Base-by-base conservation (phyloP, 2,888 invertebrate genomes). In the Epirrhoe alternata region DNA sequence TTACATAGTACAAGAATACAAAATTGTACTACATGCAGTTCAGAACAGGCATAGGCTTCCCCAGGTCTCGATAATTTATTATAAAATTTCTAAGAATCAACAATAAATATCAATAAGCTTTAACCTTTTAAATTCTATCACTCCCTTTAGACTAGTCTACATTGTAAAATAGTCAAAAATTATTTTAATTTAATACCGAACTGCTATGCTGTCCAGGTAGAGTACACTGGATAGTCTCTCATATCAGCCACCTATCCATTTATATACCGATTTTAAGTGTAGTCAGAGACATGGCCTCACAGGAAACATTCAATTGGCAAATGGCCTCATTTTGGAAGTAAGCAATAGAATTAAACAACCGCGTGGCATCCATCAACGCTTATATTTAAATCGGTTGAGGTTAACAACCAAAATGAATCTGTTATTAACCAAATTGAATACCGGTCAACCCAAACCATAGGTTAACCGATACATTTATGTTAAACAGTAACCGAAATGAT, bases 101-200 rank as follows among this genome's bases (percentile, higher is more conserved):
- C 60, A 68, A 74, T 73, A 71, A 70, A 68, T 50, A 57, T 61
- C 33, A 52, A 57, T 30, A 66, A 72, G 55, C 56, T 63, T 66
- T 64, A 55, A 61, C 14, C 12, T 64, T 62, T 63, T 64, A 6
- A 59, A 64, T 54, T 33, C 12, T 53, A 68, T 16, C 52, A 42
- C 35, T 30, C 42, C 53, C 50, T 61, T 66, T 61, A 61, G 71
- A 72, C 71, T 73, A 73, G 69, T 38, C 17, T 59, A 63, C 14
- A 33, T 57, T 58, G 54, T 68, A 62, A 62, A 70, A 60, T 50
- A 54, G 59, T 57, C 66, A 10, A 59, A 49, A 47, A 51, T 60
- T 61, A 30, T 38, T 24, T 24, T 24, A 42, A 38, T 54, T 31
- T 49, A 24, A 42, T 10, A 35, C 1, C 35, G 8, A 35, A 35